Base-by-base conservation (phyloP, 1,140 invertebrate genomes). In the Nebria ingens region DNA sequence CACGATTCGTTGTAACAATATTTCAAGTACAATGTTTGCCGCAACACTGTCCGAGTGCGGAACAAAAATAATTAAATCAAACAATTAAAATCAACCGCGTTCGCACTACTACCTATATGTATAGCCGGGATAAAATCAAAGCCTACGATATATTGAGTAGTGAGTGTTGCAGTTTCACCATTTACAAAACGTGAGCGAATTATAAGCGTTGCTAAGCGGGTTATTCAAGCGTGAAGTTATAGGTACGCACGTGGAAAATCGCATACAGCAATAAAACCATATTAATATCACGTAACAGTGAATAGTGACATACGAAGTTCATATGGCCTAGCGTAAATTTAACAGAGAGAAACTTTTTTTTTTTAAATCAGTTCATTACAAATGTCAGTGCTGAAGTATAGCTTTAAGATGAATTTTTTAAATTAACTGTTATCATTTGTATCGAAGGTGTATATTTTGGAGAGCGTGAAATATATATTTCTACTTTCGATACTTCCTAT, bases 31-130 rank as follows among this genome's bases (percentile, higher is more conserved):
- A 34, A 34, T 34, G 25, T 34, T 34, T 6, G 6, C 25, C 6
- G n/a, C n/a, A n/a, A n/a, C n/a, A 34, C 25, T 6, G n/a, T 9
- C 25, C 25, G n/a, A 45, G 40, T 45, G 40, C 17, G 40, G 9
- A 45, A 11, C 17, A 45, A 45, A 45, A 45, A 45, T 45, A 45
- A 45, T 45, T 45, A 45, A 45, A 45, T 45, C 17, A 3, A 45
- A 4, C 40, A 45, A 45, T 45, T 45, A 12, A 45, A 11, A 45
- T 45, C 6, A 45, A 45, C 40, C 40, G 15, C 40, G 17, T 11
- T 17, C 40, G 40, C 17, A 45, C 40, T 17, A 12, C 6, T 45
- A n/a, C n/a, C n/a, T n/a, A n/a, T n/a, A n/a, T n/a, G n/a, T n/a
- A n/a, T n/a, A 29, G 25, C 25, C 25, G 13, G 25, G n/a, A 34